Percentiles rank a stretch among this genome's conserved stretches.
These are phyloP conservation scores for Thymelicus sylvestris DNA, from an alignment of 2,888 invertebrate genomes.

Conservation along the genomic window DNA sequence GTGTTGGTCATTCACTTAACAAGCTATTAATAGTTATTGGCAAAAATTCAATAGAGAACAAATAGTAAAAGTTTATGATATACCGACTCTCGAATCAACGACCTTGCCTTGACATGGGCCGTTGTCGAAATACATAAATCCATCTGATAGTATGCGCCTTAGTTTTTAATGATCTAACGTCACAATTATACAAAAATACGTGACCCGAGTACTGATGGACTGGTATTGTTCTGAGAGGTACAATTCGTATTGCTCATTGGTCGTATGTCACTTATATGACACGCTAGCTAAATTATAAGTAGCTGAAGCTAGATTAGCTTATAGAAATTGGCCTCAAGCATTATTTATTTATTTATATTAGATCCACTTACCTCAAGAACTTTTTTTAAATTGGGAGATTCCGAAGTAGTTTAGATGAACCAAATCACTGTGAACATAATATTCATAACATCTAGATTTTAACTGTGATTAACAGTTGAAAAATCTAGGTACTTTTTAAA, in stretches of 20 bases:
- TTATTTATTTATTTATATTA: neutral
- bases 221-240: constrained; percentile 57
- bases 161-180: constrained; percentile 54
- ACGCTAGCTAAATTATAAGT: constrained; percentile 12
- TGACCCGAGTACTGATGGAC: constrained; percentile 56
- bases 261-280: constrained; percentile 9
- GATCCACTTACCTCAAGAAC: too few relatives aligned
- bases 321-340: neutral
- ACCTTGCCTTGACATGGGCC: constrained; percentile 41
- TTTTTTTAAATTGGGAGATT: too few relatives aligned
- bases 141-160: constrained; percentile 48
- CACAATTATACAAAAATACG: constrained; percentile 70
- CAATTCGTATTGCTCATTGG: neutral
- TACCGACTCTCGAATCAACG: constrained; percentile 39
- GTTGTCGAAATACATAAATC: constrained; percentile 57
- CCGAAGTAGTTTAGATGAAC: too few relatives aligned
- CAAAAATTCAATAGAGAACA: constrained; percentile 15
- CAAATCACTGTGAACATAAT: too few relatives aligned
- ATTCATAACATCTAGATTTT: too few relatives aligned
- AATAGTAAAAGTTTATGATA: constrained; percentile 9
- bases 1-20: constrained; percentile 16
- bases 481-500: too few relatives aligned
- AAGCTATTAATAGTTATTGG: neutral
- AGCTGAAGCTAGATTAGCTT: neutral
- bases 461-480: too few relatives aligned